Base-by-base conservation (phyloP, 1,140 invertebrate genomes). In the Cydia pomonella region DNA sequence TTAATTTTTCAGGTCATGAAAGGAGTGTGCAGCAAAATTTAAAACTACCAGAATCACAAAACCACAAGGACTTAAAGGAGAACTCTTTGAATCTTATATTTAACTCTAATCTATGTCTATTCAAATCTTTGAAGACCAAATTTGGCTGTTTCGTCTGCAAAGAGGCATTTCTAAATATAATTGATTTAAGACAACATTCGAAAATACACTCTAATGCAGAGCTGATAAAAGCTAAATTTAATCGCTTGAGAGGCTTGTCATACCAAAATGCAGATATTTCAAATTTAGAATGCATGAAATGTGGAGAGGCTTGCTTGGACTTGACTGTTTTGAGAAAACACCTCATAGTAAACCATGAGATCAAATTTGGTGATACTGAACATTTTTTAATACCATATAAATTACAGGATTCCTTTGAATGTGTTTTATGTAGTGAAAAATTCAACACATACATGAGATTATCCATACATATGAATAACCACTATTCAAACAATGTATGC, bases 61-160 rank as follows among this genome's bases (percentile, higher is more conserved):
- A 10, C 16, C 69, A 78, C 33, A 73, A 71, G 7, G 25, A 69
- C n/a, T 59, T 50, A 21, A 66, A 72, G 18, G 79, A 84, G 72
- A 80, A 86, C 59, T 83, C 84, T 0, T 27, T 84, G 2, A 83
- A 81, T 73, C 53, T 86, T 2, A 50, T 84, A 9, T 69, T 79
- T 38, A 83, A 86, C 33, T 86, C 85, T 13, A 87, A 87, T 23
- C 73, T 87, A 9, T 87, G 82, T 63, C 53, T 86, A 7, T 87
- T 87, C 62, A 80, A 78, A n/a, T 87, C 83, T 0, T 59, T 82
- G n/a, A 80, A 78, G 76, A 86, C 80, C 2, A 86, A 81, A 78
- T 87, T 79, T 53, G 75, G 81, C 0, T 87, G 86, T 21, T 82
- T 82, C 41, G 63, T 71, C 9, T 87, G 85, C 38, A 79, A 77